Base-by-base conservation (phyloP, 2,797 vertebrate genomes). In the Pristis pectinata region DNA sequence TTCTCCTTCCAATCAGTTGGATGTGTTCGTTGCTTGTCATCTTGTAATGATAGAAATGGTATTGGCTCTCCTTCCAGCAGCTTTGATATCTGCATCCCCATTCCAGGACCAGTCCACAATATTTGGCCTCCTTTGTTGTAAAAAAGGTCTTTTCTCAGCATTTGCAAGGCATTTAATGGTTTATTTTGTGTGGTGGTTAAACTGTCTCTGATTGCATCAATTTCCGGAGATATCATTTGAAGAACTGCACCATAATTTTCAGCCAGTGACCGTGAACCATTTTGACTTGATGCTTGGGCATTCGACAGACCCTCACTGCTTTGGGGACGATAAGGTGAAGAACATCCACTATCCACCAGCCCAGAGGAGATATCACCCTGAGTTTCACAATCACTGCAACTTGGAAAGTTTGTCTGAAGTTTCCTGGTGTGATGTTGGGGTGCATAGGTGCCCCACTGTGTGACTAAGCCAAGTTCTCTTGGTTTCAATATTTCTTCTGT, bases 211-310 rank as follows among this genome's bases (percentile, higher is more conserved):
- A 3, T 17, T 76, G 37, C 13, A 1, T 76, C 44, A 49, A 30
- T 74, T 30, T 53, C 53, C 24, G 10, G 41, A 30, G 67, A 53
- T n/a, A 53, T 34, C 27, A 15, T 0, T 5, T 49, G 11, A 44
- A 93, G 27, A 74, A 93, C 17, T 34, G 70, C 44, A 15, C 41
- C 44, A 53, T 94, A 94, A 76, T 49, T 76, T 94, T 94, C 67
- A 74, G 30, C 49, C 30, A 17, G 70, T 53, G 41, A 22, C 67
- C 5, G 41, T 8, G 70, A 53, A 34, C 3, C 3, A 19, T 74
- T 53, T 1, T 74, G 41, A 49, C 67, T 72, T 30, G 41, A 30
- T 15, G 1, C 70, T 13, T 9, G 19, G 11, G 0, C 56, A 24
- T 49, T 56, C 74, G 64, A n/a, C 27, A 34, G 30, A 74, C 41